These are phyloP conservation scores for Teleopsis dalmanni DNA, from an alignment of 1,140 invertebrate genomes.

Conservation along the genomic window DNA sequence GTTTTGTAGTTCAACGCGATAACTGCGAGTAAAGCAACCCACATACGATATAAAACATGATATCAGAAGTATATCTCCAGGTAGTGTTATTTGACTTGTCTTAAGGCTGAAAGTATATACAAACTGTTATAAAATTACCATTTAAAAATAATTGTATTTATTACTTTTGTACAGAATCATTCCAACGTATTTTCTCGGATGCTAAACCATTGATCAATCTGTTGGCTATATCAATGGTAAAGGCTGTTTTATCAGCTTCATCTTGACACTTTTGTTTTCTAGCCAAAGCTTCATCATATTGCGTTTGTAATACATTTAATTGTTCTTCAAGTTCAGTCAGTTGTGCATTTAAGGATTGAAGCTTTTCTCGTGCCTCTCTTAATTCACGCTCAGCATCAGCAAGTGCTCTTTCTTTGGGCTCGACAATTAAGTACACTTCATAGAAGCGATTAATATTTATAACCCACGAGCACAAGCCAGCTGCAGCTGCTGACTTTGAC, in stretches of 20 bases:
- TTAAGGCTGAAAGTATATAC: constrained; percentile 7
- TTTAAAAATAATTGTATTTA: not conserved
- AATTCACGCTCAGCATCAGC: constrained; percentile 78
- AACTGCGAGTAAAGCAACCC: constrained; percentile 84
- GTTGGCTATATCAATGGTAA: constrained; percentile 85
- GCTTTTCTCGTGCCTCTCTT: constrained; percentile 68
- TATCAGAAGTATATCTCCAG: constrained; percentile 81
- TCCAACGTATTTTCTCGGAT: constrained; percentile 78
- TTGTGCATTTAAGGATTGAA: constrained; percentile 53
- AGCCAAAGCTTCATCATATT: constrained; percentile 75
- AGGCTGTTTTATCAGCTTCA: constrained; percentile 73
- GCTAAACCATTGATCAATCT: constrained; percentile 85
- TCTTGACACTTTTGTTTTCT: constrained; percentile 83
- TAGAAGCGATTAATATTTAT: constrained; percentile 89
- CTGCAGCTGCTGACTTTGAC: constrained; percentile 78
- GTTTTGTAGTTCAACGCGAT: constrained; percentile 71
- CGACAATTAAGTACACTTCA: constrained; percentile 85
- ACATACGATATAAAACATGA: constrained; percentile 95
- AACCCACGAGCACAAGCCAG: constrained; percentile 88
- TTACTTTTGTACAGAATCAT: constrained; percentile 42
- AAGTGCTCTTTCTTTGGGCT: constrained; percentile 75
- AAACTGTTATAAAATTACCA: not conserved
- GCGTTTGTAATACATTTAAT: constrained; percentile 63
- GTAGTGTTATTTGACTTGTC: constrained; percentile 46
- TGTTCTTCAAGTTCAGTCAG: constrained; percentile 71